phyloP scores from a whole-genome alignment of 2,113 vertebrate species.

The Andinoacara biseriatus region DNA sequence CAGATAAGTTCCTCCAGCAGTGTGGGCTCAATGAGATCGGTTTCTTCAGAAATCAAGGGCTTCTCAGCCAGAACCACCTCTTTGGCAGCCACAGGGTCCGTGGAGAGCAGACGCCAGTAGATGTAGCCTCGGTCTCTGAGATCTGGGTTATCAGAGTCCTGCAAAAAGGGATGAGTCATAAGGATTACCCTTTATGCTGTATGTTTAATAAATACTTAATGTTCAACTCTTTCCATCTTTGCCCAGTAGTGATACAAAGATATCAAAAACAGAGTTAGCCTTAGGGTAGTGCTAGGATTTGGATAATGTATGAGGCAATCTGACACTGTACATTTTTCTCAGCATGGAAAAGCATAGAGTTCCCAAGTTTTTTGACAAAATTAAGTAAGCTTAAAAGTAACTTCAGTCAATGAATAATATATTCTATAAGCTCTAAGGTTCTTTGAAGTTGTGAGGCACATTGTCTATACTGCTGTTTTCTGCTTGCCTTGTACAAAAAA shows the following conservation, averaged over 20 bases:
- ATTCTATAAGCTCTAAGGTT: neutral
- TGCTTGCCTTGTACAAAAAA: neutral
- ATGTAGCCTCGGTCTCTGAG: constrained; percentile 96
- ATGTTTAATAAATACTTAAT: constrained; percentile 48
- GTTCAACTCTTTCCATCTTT: neutral
- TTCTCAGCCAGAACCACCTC: constrained; percentile 98
- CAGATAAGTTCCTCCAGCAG: constrained; percentile 98
- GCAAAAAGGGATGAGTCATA: neutral
- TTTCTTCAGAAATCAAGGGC: constrained; percentile 97
- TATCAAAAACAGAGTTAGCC: constrained; percentile 3
- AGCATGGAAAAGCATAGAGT: neutral
- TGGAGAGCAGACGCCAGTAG: constrained; percentile 99
- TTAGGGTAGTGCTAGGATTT: neutral
- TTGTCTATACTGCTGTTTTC: neutral
- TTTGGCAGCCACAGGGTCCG: constrained; percentile 95
- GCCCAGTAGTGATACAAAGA: constrained; percentile 10
- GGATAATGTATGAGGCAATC: neutral
- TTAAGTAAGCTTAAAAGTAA: constrained; percentile 4
- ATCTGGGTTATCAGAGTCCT: constrained; percentile 98
- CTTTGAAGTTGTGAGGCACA: neutral
- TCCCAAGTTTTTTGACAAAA: neutral
- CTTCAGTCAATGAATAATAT: neutral
- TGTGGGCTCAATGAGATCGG: constrained; percentile 95
- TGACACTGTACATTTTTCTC: constrained; percentile 4
- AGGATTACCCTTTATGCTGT: constrained; percentile 19